These are phyloP conservation scores for Abrostola tripartita DNA, from an alignment of 2,888 invertebrate species.

Conservation along the genomic window DNA sequence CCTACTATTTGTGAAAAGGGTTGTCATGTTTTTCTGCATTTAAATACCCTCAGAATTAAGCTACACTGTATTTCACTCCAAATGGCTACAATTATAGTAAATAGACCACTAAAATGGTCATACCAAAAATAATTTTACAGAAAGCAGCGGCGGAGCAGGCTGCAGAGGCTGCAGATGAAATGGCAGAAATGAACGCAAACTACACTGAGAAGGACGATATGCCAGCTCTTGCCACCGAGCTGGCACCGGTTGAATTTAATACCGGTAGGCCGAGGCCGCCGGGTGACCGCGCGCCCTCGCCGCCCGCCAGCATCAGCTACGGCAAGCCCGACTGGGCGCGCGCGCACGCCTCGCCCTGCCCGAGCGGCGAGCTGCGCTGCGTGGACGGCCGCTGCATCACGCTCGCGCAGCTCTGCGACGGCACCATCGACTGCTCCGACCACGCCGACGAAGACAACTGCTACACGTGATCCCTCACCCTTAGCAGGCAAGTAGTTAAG, in stretches of 20 bases:
- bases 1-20: too few species aligned
- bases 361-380: conserved; percentile 88
- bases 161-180: conserved; percentile 41
- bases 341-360: conserved; percentile 85
- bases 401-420: conserved; percentile 89
- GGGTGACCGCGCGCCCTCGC: background rate
- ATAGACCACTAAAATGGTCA: too few species aligned
- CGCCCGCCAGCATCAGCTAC: background rate
- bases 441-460: conserved; percentile 90
- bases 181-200: conserved; percentile 44
- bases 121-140: conserved; percentile 57
- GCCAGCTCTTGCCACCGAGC: background rate
- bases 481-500: conserved; percentile 27
- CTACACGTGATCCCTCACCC: conserved; percentile 77
- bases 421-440: conserved; percentile 89
- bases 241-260: background rate
- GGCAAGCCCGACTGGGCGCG: conserved; percentile 51
- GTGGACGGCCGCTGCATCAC: conserved; percentile 90
- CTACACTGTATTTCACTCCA: too few species aligned
- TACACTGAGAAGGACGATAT: conserved; percentile 57
- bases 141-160: conserved; percentile 65
- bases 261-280: background rate
- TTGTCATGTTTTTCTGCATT: too few species aligned
- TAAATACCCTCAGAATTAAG: too few species aligned
- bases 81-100: too few species aligned